Base-by-base conservation (phyloP, 1,140 invertebrate genomes). In the Zelostemma sp. region DNA sequence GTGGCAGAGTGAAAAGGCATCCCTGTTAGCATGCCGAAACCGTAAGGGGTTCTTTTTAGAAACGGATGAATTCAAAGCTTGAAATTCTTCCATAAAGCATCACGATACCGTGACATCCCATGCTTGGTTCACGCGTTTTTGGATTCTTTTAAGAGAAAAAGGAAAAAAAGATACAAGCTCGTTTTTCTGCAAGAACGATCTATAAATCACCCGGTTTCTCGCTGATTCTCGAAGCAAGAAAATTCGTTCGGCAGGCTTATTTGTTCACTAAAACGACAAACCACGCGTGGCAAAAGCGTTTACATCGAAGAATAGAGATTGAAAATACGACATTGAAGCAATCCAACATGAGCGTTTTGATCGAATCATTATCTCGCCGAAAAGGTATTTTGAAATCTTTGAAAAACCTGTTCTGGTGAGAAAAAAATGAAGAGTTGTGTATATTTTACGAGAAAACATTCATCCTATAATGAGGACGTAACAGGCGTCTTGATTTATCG, bases 21-120 rank as follows among this genome's bases (percentile, higher is more conserved):
- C 43, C 38, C 47, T 51, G 12, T 51, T 56, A 64, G 21, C 48
- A 45, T 64, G 3, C 49, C 38, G 45, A 64, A 64, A 57, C 61
- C 53, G 14, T 53, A 46, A 51, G 61, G 61, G 61, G n/a, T n/a
- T 64, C 51, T 53, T 28, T 51, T 57, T 47, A 57, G 43, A 55
- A 62, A 62, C 49, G 59, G 45, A 64, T 55, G 59, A 45, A 64
- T 35, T 25, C 61, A 56, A 57, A 40, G 48, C 47, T 50, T 49
- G 55, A 64, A 64, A 64, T 64, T 63, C 60, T 19, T 50, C 15
- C 21, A 17, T 21, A 45, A 47, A 50, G 35, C 3, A n/a, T n/a
- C 60, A 49, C 46, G 31, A 56, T 38, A 33, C 31, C 51, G 46
- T 49, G 60, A 56, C 51, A 50, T 50, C 56, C 46, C 46, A 14